Percentiles rank a stretch among this genome's conserved stretches.
Conservation (phyloP, 2,113 vertebrate species). For the Prunella himalayana region DNA sequence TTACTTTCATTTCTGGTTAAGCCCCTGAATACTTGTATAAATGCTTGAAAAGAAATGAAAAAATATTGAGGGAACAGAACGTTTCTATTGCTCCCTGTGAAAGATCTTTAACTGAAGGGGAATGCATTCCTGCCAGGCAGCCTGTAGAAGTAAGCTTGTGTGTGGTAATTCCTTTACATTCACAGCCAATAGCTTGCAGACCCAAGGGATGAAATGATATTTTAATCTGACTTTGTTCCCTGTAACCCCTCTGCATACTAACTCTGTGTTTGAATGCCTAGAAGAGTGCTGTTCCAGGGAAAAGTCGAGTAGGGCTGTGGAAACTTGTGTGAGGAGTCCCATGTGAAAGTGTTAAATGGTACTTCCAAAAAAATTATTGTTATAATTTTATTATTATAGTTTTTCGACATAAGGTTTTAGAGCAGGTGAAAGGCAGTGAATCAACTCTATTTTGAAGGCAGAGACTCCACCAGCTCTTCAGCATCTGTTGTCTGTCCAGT, state of each 20-base stretch:
- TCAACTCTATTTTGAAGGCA: background rate
- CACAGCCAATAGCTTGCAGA: background rate
- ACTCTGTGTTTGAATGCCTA: background rate
- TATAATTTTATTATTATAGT: background rate
- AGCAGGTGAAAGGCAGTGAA: background rate
- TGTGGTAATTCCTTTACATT: conserved; percentile 38
- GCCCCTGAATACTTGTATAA: conserved; percentile 55
- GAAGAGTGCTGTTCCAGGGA: background rate
- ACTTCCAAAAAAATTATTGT: background rate
- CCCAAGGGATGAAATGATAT: background rate
- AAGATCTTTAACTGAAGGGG: background rate
- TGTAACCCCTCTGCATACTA: background rate
- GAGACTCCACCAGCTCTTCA: background rate
- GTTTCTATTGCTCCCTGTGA: background rate
- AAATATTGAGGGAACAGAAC: conserved; percentile 12
- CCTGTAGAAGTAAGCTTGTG: background rate
- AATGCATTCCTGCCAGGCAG: background rate
- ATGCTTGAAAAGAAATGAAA: conserved; percentile 50
- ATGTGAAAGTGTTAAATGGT: background rate
- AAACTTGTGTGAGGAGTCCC: background rate
- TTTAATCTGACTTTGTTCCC: conserved; percentile 11
- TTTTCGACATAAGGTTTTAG: background rate
- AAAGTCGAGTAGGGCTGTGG: background rate
- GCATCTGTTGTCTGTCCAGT: background rate
- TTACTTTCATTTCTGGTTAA: conserved; percentile 59